Evolutionary conservation across 2,888 invertebrate species (phyloP).

Genomic region (Carabus problematicus): DNA sequence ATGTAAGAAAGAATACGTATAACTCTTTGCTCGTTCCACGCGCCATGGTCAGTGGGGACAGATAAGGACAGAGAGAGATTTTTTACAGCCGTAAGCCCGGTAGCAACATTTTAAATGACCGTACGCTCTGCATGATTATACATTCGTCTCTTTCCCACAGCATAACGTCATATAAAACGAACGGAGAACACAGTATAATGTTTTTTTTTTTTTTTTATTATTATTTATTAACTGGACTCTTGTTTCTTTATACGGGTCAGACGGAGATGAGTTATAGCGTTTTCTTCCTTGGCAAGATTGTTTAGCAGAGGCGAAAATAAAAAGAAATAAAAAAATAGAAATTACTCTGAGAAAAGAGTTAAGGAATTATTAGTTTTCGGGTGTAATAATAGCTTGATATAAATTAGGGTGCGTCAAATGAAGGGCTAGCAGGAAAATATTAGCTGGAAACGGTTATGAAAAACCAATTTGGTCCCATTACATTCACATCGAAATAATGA

Average conservation of each 20-base stretch:
- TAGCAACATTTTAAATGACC: slow-evolving; percentile 43
- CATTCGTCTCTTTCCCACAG: slow-evolving; percentile 25
- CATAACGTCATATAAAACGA: neutral
- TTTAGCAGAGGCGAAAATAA: slow-evolving; percentile 17
- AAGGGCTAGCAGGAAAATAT: slow-evolving; percentile 2
- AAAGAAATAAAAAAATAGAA: slow-evolving; percentile 7
- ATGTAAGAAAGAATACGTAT: slow-evolving; percentile 7
- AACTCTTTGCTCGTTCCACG: slow-evolving; percentile 15
- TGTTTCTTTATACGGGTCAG: slow-evolving; percentile 25
- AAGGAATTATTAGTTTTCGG: slow-evolving; percentile 3
- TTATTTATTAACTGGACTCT: slow-evolving; percentile 38
- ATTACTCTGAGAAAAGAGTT: slow-evolving; percentile 17
- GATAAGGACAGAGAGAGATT: slow-evolving; percentile 30
- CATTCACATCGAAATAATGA: slow-evolving; percentile 11
- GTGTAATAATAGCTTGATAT: slow-evolving; percentile 23
- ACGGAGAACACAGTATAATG: slow-evolving; percentile 17
- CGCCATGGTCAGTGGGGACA: neutral
- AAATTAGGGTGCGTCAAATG: slow-evolving; percentile 11
- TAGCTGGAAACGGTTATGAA: neutral
- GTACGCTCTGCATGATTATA: slow-evolving; percentile 41
- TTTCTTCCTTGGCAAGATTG: slow-evolving; percentile 13
- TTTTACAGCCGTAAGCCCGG: slow-evolving; percentile 42
- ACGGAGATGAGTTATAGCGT: slow-evolving; percentile 17
- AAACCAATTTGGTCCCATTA: slow-evolving; percentile 12
- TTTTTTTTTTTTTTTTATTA: slow-evolving; percentile 24